phyloP scores from a whole-genome alignment of 1,140 invertebrate species.

The Cydia pomonella region DNA sequence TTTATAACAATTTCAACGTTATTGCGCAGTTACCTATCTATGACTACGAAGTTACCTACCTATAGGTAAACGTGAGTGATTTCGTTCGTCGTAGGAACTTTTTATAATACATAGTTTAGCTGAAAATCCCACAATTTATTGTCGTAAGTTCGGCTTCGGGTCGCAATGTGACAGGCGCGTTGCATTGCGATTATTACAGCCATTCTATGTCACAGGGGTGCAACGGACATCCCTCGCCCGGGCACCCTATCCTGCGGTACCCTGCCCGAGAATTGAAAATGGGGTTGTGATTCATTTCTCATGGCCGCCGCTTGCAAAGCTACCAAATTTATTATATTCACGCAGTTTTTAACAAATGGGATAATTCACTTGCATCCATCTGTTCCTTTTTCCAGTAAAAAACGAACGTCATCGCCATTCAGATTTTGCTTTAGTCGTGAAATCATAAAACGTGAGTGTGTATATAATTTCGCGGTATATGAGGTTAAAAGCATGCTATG shows the following conservation, averaged over 20 bases:
- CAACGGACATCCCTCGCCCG: slow-evolving; percentile 62
- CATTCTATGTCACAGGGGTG: slow-evolving; percentile 70
- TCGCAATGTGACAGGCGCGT: slow-evolving; percentile 49
- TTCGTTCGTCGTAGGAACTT: background rate
- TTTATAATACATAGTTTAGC: background rate
- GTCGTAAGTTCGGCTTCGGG: slow-evolving; percentile 17
- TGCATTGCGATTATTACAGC: slow-evolving; percentile 72
- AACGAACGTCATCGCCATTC: background rate
- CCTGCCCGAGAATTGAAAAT: slow-evolving; percentile 67
- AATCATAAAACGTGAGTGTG: slow-evolving; percentile 25
- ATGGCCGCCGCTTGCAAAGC: slow-evolving; percentile 66
- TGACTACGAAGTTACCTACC: no score
- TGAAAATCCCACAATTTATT: slow-evolving; percentile 13
- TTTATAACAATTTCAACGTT: no score
- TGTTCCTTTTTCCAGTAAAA: slow-evolving; percentile 33
- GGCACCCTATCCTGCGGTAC: slow-evolving; percentile 58
- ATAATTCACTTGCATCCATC: slow-evolving; percentile 45
- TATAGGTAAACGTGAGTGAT: background rate
- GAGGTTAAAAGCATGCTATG: background rate
- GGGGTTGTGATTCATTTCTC: slow-evolving; percentile 80
- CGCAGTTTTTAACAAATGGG: slow-evolving; percentile 41
- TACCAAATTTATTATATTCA: slow-evolving; percentile 63
- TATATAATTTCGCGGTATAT: background rate
- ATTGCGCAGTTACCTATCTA: no score
- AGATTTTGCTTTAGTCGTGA: slow-evolving; percentile 14